Evolutionary conservation across 37 sponge, comb jelly and placozoan genomes (phyloP), one percentile per base, ranked within the genome.

Genomic region (Diacarnus erythraeanus): DNA sequence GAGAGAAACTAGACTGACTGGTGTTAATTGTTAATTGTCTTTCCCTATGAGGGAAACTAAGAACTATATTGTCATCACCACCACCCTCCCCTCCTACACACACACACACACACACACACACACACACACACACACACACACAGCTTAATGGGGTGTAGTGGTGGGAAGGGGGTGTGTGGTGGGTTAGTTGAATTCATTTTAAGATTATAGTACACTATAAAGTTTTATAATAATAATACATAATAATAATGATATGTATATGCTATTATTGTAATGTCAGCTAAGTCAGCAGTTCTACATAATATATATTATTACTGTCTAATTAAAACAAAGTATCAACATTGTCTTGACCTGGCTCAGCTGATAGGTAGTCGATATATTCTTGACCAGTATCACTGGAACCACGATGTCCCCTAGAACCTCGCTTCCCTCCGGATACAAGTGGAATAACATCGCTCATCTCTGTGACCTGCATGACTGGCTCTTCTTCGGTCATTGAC

Each of bases 241-340:
- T 15, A 6, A 47, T 47, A 12, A 54, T 51, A 74, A 17, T 56
- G 9, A 10, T 56, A 47, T 47, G 51, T 15, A 15, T 15, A 12
- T 47, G 12, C 51, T 47, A 47, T 47, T 15, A 47, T 15, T 47
- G 51, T 47, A n/a, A n/a, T n/a, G n/a, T n/a, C n/a, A n/a, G n/a
- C n/a, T n/a, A n/a, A n/a, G n/a, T n/a, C n/a, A n/a, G n/a, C n/a
- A n/a, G n/a, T n/a, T n/a, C n/a, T n/a, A n/a, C n/a, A n/a, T n/a
- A n/a, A n/a, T n/a, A n/a, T n/a, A n/a, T n/a, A n/a, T n/a, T n/a
- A n/a, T n/a, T n/a, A n/a, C n/a, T n/a, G n/a, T n/a, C n/a, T n/a
- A n/a, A n/a, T 73, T 82, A 90, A 59, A 85, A 90, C 56, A 85
- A 77, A 47, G 86, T 90, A 57, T 90, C 91, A 8, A 59, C 86